Conservation (phyloP, 1,140 invertebrate species). For the Trinorchestia longiramus region DNA sequence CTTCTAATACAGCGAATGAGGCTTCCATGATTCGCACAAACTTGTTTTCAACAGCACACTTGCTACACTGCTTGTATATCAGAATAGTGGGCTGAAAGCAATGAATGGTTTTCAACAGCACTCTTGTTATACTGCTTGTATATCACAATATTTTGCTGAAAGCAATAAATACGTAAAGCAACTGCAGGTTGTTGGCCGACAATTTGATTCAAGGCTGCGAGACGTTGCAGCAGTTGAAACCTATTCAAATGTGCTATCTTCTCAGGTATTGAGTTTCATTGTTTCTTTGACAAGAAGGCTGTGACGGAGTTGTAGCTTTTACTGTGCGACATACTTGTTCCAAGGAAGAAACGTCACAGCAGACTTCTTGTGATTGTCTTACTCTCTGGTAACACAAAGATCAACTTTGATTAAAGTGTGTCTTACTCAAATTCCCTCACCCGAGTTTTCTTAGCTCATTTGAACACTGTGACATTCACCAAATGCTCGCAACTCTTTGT, state of each 20-base stretch:
- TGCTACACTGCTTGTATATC: not conserved
- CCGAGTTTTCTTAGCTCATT: too few species aligned
- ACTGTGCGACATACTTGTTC: not conserved
- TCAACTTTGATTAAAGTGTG: not conserved
- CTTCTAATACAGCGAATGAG: not conserved
- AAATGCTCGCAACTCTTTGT: too few species aligned
- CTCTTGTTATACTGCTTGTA: too few species aligned
- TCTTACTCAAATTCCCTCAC: too few species aligned
- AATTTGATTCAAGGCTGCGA: not conserved
- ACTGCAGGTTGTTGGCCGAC: not conserved
- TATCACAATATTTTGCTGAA: not conserved
- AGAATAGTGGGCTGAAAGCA: not conserved
- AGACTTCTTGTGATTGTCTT: not conserved
- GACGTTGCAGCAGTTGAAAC: not conserved
- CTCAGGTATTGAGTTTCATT: not conserved
- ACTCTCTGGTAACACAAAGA: too few species aligned
- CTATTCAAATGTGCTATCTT: not conserved
- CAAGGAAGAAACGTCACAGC: not conserved
- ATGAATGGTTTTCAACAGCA: too few species aligned
- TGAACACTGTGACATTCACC: too few species aligned
- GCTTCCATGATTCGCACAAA: not conserved
- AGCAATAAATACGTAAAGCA: not conserved
- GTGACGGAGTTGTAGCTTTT: not conserved
- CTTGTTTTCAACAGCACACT: not conserved
- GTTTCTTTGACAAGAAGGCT: not conserved